Conservation (phyloP, 2,113 vertebrate genomes). For the Bufo bufo region DNA sequence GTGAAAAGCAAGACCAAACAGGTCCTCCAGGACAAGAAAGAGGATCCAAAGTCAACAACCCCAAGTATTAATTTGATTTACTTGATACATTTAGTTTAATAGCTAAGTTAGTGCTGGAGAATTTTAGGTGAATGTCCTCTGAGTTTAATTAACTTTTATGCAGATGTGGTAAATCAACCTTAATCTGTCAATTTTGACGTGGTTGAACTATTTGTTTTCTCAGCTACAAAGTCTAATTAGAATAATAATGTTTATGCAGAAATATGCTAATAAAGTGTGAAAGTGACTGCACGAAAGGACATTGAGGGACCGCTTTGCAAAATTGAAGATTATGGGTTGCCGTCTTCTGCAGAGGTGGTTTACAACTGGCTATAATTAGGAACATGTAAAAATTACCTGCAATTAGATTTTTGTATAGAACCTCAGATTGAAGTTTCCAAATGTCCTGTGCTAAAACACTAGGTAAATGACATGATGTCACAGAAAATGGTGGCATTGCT, state of each 20-base stretch:
- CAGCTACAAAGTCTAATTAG: background rate
- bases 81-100: background rate
- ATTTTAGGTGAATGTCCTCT: background rate
- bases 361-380: too few species aligned
- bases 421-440: too few species aligned
- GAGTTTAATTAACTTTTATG: background rate
- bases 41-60: too few species aligned
- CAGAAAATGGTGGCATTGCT: background rate
- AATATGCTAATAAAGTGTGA: background rate
- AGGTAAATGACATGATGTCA: background rate
- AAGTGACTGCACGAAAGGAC: background rate
- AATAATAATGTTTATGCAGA: conserved; percentile 5
- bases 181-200: background rate
- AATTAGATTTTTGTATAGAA: too few species aligned
- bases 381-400: too few species aligned
- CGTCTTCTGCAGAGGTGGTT: background rate
- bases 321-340: background rate
- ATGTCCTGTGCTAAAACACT: background rate
- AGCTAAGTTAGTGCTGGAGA: background rate
- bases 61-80: background rate
- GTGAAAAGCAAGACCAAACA: too few species aligned
- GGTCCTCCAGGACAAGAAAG: too few species aligned
- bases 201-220: background rate
- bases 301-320: background rate
- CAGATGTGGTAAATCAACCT: background rate